Base-by-base conservation (phyloP, 2,888 invertebrate genomes). In the Cerastis rubricosa region DNA sequence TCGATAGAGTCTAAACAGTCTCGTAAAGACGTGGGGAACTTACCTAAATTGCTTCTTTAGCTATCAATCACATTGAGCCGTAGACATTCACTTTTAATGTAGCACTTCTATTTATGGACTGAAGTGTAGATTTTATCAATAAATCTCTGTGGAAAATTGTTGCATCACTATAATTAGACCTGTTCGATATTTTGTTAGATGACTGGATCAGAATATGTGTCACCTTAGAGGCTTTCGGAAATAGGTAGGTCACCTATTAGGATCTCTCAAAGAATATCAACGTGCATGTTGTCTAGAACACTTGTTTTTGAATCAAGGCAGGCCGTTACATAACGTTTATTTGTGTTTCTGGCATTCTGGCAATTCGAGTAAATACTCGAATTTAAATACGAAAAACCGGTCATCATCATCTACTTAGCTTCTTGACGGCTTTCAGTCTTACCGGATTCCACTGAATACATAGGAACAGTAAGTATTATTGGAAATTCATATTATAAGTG, bases 1-100 rank as follows among this genome's bases (percentile, higher is more conserved):
- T 95, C 94, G 94, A 95, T 93, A 93, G 91, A 93, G 92, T 90
- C 90, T 91, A 91, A 91, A 93, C 91, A 92, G 87, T 82, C 88
- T 92, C 89, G 91, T 90, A 87, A 90, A 92, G 90, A 90, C 88
- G 90, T 84, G 86, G 83, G 80, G 81, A 86, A 86, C 88, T 87
- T 86, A 87, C 89, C 90, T 85, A 91, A 92, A 89, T 90, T 90
- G 89, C 89, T 90, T 90, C 88, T 89, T 88, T 89, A 63, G 83
- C 81, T 88, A 87, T 88, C 89, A 91, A 89, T 89, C 87, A 80
- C 79, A 68, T 71, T 70, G 74, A 85, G 78, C 70, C 74, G 64
- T 79, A 74, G 64, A 49, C 73, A 76, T 82, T 78, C 65, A 72
- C 54, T 77, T 83, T 74, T 69, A 80, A 85, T 76, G 85, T 71